Conservation (phyloP, 2,888 invertebrate genomes). For the Sycophila texana region DNA sequence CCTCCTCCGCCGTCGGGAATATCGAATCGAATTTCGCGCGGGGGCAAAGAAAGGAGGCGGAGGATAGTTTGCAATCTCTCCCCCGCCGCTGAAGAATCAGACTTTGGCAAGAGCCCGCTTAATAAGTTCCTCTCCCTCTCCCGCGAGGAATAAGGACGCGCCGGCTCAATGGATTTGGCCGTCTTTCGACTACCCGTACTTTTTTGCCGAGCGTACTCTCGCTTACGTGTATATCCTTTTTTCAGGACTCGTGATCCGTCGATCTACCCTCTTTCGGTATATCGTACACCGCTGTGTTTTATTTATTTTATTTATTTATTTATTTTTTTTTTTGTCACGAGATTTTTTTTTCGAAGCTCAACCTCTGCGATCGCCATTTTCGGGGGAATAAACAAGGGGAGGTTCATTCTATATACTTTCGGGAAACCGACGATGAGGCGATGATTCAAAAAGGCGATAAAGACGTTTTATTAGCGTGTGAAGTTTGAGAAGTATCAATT, state of each 20-base stretch:
- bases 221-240: neutral
- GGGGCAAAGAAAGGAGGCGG: neutral
- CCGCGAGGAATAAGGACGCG: constrained; percentile 6
- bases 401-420: too few species aligned
- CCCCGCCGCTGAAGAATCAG: constrained; percentile 20
- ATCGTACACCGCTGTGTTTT: too few species aligned
- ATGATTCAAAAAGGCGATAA: too few species aligned
- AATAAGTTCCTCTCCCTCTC: constrained; percentile 51
- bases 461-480: too few species aligned
- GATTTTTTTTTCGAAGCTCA: too few species aligned
- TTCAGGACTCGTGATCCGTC: neutral
- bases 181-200: neutral
- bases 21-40: constrained; percentile 46
- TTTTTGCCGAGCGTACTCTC: neutral
- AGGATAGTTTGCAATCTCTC: constrained; percentile 45
- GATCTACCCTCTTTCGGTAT: neutral
- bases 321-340: too few species aligned
- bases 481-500: too few species aligned
- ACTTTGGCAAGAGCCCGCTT: constrained; percentile 56
- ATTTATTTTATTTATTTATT: too few species aligned
- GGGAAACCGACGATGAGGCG: too few species aligned
- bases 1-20: constrained; percentile 8
- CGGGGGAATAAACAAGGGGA: too few species aligned
- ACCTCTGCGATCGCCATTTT: too few species aligned
- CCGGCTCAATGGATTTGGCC: constrained; percentile 44